phyloP scores from a whole-genome alignment of 2,888 invertebrate species.

The Temnothorax unifasciatus region DNA sequence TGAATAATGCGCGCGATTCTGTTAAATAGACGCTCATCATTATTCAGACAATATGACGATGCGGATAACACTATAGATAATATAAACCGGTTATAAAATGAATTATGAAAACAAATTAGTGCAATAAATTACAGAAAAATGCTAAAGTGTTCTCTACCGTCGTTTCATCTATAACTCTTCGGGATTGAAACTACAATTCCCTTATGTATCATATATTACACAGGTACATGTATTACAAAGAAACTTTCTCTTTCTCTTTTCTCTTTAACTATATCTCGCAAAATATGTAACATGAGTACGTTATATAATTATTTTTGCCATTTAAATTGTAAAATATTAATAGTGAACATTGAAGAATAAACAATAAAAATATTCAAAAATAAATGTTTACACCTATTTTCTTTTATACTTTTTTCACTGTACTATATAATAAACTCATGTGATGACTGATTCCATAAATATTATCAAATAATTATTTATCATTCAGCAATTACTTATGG shows the following conservation, averaged over 20 bases:
- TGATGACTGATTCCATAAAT: too few species aligned
- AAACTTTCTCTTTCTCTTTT: not conserved
- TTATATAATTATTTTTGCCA: not conserved
- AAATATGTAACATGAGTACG: not conserved
- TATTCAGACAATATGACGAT: constrained; percentile 5
- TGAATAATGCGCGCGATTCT: constrained; percentile 36
- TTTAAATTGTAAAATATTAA: not conserved
- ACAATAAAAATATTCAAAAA: not conserved
- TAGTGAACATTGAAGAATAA: not conserved
- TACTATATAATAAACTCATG: too few species aligned
- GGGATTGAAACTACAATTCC: not conserved
- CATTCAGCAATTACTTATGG: not conserved
- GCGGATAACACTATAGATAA: not conserved
- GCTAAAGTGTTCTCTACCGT: not conserved
- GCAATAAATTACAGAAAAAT: constrained; percentile 7
- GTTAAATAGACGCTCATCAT: constrained; percentile 10
- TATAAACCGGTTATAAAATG: not conserved
- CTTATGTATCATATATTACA: not conserved
- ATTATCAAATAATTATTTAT: too few species aligned
- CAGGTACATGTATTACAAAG: not conserved
- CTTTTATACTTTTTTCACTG: too few species aligned
- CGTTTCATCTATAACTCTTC: not conserved
- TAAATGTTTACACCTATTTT: not conserved
- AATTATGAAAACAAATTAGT: constrained; percentile 14
- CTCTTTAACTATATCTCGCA: not conserved